Evolutionary conservation across 2,888 invertebrate species (phyloP), one percentile per base, ranked within the genome.

Genomic region (Bimastos eiseni): DNA sequence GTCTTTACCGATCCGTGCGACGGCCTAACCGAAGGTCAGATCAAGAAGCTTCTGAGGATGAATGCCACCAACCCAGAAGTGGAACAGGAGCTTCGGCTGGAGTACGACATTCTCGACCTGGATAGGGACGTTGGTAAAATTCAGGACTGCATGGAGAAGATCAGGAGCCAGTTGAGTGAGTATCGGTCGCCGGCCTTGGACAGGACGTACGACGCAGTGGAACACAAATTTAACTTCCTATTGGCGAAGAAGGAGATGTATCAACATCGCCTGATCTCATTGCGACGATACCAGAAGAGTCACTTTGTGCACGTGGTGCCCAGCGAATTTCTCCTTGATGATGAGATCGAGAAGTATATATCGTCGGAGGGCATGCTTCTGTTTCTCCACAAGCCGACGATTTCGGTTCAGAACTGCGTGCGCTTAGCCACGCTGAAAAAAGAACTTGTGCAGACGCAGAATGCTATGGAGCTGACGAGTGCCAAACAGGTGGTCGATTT

Each of bases 361-460:
- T 86, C 86, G 36, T 86, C 36, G 86, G 86, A 86, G 86, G 86
- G 86, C 34, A 86, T 86, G 86, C 86, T 86, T 34, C 34, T 86
- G 8, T 86, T 86, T 86, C 86, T 86, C 19, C 34, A 86, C 86
- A 37, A 86, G 34, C 86, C 86, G 6, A 86, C 86, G 15, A 86
- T 86, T 24, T 37, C 86, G 34, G 86, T 86, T 17, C 36, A 34
- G 34, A 86, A 86, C 34, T 86, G 86, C 36, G 86, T 86, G 19
- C 86, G 37, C n/a, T 36, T 86, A 0, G 19, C 86, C 36, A 36
- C 86, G 17, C 24, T 86, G 86, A 86, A 86, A 36, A 86, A 1
- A 36, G 86, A 86, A 36, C 34, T 36, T 36, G n/a, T 86, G 86
- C 86, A 86, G 21, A 24, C 37, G 21, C 24, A 8, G 86, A 19